Evolutionary conservation across 53 echinoderm and acorn worm species (phyloP).

Genomic region (Holothuria leucospilota): DNA sequence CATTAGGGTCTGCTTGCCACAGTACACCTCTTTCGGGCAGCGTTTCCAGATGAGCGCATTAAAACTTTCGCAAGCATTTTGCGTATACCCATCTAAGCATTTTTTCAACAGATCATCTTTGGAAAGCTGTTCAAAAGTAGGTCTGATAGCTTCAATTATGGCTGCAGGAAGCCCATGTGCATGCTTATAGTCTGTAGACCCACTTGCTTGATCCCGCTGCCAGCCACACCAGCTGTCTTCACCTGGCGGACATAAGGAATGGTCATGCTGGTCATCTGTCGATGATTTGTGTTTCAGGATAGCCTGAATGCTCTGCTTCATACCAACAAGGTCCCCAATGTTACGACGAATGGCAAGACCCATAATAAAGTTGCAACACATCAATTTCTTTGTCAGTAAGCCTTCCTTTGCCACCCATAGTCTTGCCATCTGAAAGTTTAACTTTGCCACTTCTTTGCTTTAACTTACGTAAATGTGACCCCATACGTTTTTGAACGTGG

Average conservation of each 20-base stretch:
- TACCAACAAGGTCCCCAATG: background rate
- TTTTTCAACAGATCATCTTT: background rate
- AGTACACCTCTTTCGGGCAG: constrained; percentile 8
- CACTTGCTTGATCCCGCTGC: constrained; percentile 29
- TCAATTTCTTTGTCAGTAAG: constrained; percentile 33
- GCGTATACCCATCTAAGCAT: background rate
- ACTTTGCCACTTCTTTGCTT: too few relatives aligned
- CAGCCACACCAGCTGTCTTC: constrained; percentile 39
- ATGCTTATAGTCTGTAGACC: background rate
- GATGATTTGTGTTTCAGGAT: background rate
- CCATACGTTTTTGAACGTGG: constrained; percentile 44
- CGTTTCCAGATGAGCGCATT: constrained; percentile 28
- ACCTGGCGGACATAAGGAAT: background rate
- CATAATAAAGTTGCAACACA: background rate
- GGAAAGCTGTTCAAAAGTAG: background rate
- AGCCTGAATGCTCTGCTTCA: constrained; percentile 1
- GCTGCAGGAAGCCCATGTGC: constrained; percentile 18
- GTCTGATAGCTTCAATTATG: background rate
- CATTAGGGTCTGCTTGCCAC: background rate
- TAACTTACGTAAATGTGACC: background rate
- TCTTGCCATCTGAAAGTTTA: constrained; percentile 47
- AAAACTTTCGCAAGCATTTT: constrained; percentile 28
- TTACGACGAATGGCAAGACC: constrained; percentile 3
- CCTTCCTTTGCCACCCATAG: constrained; percentile 38
- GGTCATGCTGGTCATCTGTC: constrained; percentile 17